A percentile compares a stretch with the other conserved stretches of the same genome.
Evolutionary conservation across 2,113 vertebrate genomes (phyloP).

Genomic region (Nyctereutes procyonoides): DNA sequence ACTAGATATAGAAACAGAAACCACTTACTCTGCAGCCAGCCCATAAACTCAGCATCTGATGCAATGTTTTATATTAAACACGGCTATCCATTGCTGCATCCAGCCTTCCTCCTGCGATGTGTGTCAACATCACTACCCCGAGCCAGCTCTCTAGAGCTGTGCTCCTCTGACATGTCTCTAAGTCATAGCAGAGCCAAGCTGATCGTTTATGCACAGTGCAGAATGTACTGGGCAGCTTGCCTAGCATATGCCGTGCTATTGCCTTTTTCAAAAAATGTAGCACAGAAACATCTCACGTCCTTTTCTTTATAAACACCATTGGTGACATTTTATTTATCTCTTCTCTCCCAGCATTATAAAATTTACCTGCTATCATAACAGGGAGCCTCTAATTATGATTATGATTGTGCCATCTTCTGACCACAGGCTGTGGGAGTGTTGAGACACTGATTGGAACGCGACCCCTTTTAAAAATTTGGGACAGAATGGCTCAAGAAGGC

Average conservation of each 20-base stretch:
- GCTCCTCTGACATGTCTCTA: background rate
- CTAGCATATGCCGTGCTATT: background rate
- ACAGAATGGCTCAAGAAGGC: background rate
- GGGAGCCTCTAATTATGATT: background rate
- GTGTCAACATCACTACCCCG: accelerated
- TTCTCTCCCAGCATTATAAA: background rate
- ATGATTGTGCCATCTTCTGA: background rate
- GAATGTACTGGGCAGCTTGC: background rate
- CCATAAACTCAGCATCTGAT: background rate
- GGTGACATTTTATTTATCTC: background rate
- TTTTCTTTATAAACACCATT: background rate
- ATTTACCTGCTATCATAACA: background rate
- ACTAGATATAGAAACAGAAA: background rate
- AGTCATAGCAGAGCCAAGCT: background rate
- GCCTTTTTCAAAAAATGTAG: background rate
- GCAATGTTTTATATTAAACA: background rate
- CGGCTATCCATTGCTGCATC: background rate
- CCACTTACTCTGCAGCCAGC: background rate
- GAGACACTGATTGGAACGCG: background rate
- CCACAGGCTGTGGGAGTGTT: background rate
- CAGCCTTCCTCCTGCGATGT: background rate
- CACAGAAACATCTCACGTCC: background rate
- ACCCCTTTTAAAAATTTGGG: background rate
- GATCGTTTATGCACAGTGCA: background rate
- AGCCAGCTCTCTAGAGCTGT: background rate